Conservation (phyloP, 2,888 invertebrate genomes). For the Lasioglossum morio region DNA sequence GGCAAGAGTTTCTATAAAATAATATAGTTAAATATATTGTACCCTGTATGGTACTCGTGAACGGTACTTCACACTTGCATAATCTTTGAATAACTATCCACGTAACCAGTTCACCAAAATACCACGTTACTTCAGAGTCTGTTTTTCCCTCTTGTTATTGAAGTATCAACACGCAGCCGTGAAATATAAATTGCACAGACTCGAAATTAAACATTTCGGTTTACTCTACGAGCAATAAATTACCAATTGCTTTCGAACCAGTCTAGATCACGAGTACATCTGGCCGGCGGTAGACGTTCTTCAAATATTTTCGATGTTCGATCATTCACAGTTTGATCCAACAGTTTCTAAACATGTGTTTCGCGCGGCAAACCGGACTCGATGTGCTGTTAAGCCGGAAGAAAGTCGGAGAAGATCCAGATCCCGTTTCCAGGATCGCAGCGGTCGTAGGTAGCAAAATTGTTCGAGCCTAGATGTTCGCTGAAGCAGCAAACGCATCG, state of each 20-base stretch:
- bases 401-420: slow-evolving; percentile 31
- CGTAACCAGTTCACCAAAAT: neutral
- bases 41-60: too few species aligned
- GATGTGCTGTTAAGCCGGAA: neutral
- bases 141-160: neutral
- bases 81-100: neutral
- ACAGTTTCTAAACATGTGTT: neutral
- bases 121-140: neutral
- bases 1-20: neutral
- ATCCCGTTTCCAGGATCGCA: slow-evolving; percentile 14
- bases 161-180: neutral
- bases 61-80: neutral
- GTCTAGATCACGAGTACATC: neutral
- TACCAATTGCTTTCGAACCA: neutral
- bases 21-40: neutral
- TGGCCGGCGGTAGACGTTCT: neutral
- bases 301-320: slow-evolving; percentile 8
- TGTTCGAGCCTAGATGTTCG: slow-evolving; percentile 32
- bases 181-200: neutral
- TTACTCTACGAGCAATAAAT: neutral
- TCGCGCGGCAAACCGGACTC: neutral
- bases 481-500: slow-evolving; percentile 47
- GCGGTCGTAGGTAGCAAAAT: slow-evolving; percentile 1
- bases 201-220: neutral
- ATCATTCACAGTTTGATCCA: neutral